Evolutionary conservation across 2,113 vertebrate species (phyloP).

Genomic region (Pimephales promelas): DNA sequence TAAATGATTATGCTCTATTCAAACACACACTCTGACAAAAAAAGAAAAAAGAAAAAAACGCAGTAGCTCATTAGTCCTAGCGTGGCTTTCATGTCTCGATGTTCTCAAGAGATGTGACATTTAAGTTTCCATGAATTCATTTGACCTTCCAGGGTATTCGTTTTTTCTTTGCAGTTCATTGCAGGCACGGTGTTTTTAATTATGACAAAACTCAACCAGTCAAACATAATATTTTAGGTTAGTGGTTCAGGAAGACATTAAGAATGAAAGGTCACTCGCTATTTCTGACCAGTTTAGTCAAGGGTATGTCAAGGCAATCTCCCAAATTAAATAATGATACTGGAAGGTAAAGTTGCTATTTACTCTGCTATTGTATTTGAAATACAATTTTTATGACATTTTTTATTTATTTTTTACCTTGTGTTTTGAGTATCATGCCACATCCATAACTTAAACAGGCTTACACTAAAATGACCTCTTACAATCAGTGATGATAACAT

Average conservation of each 20-base stretch:
- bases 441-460: not conserved
- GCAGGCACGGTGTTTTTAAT: constrained; percentile 13
- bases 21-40: not conserved
- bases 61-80: constrained; percentile 33
- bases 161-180: constrained; percentile 26
- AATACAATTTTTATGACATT: not conserved
- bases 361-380: not conserved
- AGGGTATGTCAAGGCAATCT: not conserved
- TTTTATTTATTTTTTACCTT: not conserved
- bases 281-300: not conserved
- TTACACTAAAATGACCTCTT: not conserved
- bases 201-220: not conserved
- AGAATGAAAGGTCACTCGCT: not conserved
- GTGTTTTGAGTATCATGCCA: not conserved
- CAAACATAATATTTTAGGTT: not conserved
- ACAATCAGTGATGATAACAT: not conserved
- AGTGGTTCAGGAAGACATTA: not conserved
- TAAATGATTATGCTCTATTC: not conserved
- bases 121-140: not conserved
- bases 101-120: constrained; percentile 45
- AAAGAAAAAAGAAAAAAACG: not conserved
- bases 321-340: not conserved
- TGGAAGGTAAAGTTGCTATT: not conserved
- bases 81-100: not conserved
- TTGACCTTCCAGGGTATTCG: constrained; percentile 9